Percentiles rank a stretch among this genome's conserved stretches.
phyloP scores from a whole-genome alignment of 2,113 vertebrate species.

The Cryptotis parvus region DNA sequence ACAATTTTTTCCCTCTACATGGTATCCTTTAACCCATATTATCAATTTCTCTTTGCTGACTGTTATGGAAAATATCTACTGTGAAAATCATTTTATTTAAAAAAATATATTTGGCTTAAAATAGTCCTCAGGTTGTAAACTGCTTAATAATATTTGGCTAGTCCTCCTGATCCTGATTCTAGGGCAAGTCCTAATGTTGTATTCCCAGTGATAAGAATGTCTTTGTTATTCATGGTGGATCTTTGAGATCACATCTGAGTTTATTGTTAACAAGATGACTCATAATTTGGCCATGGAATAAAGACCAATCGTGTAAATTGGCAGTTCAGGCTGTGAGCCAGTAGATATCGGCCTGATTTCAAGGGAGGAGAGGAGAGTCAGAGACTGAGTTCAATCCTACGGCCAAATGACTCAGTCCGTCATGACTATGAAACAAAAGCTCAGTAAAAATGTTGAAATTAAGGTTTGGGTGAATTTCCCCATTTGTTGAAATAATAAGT shows the following conservation, averaged over 20 bases:
- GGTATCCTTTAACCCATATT: background rate
- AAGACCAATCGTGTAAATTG: background rate
- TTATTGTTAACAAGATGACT: background rate
- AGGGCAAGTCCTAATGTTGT: background rate
- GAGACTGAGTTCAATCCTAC: background rate
- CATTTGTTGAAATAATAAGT: background rate
- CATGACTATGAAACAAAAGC: background rate
- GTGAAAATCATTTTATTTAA: background rate
- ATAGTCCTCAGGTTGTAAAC: background rate
- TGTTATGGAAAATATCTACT: background rate
- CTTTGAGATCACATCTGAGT: background rate
- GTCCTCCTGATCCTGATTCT: background rate
- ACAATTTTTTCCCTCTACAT: background rate
- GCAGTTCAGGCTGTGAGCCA: background rate
- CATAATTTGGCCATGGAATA: background rate
- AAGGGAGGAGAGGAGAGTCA: background rate
- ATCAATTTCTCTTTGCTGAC: background rate
- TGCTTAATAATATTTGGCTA: background rate
- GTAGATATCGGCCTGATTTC: background rate
- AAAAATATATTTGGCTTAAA: constrained; percentile 3
- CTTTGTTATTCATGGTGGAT: background rate
- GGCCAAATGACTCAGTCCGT: background rate
- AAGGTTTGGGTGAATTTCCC: background rate
- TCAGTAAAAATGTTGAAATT: background rate
- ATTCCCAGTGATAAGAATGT: background rate